phyloP scores from a whole-genome alignment of 1,140 invertebrate species.

The Pseudomyrmex sp. region DNA sequence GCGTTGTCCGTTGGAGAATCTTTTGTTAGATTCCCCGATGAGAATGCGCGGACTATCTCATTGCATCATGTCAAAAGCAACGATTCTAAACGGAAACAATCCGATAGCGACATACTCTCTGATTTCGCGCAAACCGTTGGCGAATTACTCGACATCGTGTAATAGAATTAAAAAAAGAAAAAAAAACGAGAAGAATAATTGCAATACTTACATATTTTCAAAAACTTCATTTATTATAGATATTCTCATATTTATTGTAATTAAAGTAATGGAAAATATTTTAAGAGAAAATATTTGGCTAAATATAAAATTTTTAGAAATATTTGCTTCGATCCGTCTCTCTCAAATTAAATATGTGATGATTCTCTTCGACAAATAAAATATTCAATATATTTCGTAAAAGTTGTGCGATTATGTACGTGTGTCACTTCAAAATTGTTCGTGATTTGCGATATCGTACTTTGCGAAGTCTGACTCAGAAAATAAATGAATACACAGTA shows the following conservation, averaged over 20 bases:
- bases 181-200: background rate
- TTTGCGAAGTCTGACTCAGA: background rate
- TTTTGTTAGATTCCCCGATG: conserved; percentile 65
- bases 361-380: too few relatives aligned
- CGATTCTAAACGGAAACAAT: conserved; percentile 1
- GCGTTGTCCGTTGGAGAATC: conserved; percentile 68
- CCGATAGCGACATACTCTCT: conserved; percentile 27
- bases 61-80: conserved; percentile 72
- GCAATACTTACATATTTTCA: too few relatives aligned
- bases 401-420: background rate
- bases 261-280: too few relatives aligned
- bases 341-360: too few relatives aligned
- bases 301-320: too few relatives aligned
- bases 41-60: conserved; percentile 65
- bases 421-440: background rate
- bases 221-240: too few relatives aligned
- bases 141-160: conserved; percentile 26
- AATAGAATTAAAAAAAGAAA: background rate
- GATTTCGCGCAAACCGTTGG: conserved; percentile 28
- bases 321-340: too few relatives aligned
- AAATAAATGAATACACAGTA: conserved; percentile 10
- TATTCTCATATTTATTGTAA: too few relatives aligned
- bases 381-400: too few relatives aligned
- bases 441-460: background rate
- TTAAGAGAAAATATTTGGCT: too few relatives aligned